A percentile compares a stretch with the other conserved stretches of the same genome.
Conservation (phyloP, 2,797 vertebrate species). For the Lutra lutra region DNA sequence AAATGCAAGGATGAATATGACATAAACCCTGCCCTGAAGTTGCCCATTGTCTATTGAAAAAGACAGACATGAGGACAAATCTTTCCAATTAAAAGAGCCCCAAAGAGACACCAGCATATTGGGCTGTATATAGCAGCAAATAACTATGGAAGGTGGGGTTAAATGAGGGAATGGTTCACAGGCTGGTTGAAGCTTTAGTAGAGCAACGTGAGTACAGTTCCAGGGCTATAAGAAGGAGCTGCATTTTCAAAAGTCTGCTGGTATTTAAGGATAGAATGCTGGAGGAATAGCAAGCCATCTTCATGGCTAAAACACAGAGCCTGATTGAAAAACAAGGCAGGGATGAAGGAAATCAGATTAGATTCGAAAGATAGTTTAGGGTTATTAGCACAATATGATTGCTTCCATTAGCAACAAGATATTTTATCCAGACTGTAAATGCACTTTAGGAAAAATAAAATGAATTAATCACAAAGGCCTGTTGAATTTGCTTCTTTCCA, state of each 20-base stretch:
- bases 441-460: not conserved
- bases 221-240: not conserved
- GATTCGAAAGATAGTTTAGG: not conserved
- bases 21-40: not conserved
- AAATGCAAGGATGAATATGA: not conserved
- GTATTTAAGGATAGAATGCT: not conserved
- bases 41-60: not conserved
- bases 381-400: not conserved
- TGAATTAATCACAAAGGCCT: not conserved
- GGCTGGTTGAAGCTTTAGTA: not conserved
- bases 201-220: not conserved
- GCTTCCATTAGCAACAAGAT: slow-evolving; percentile 4
- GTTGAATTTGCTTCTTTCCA: not conserved
- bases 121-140: not conserved
- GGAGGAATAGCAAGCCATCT: not conserved
- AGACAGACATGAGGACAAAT: not conserved
- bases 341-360: not conserved
- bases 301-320: not conserved
- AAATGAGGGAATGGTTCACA: not conserved
- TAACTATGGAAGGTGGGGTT: not conserved
- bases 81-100: not conserved
- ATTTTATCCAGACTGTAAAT: not conserved
- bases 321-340: not conserved
- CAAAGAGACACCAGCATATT: not conserved
- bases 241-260: not conserved